These are phyloP conservation scores for Hylomyscus alleni DNA, from an alignment of 2,797 vertebrate genomes.

Conservation along the genomic window DNA sequence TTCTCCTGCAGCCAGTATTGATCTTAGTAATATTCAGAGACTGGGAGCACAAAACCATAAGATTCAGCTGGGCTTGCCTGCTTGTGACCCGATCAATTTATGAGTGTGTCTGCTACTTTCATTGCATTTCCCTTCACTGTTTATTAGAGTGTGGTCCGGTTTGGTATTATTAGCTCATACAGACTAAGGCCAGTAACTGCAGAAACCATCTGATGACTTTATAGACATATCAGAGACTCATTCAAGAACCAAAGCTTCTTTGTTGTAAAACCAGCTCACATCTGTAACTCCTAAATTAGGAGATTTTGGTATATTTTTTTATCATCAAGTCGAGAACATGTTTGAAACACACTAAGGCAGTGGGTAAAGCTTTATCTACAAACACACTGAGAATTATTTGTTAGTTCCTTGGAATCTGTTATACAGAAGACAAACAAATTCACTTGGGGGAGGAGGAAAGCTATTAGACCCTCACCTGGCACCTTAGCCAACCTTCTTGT, in stretches of 20 bases:
- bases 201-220: constrained; percentile 52
- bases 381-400: constrained; percentile 32
- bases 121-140: not conserved
- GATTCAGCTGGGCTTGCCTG: not conserved
- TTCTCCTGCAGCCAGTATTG: not conserved
- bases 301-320: constrained; percentile 23
- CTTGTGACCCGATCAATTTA: constrained; percentile 28
- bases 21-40: constrained; percentile 34
- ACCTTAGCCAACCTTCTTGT: not conserved
- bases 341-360: constrained; percentile 35
- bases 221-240: not conserved
- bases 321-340: constrained; percentile 15
- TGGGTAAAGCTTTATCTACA: not conserved
- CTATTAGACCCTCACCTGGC: not conserved
- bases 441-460: not conserved
- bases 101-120: not conserved
- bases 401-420: not conserved
- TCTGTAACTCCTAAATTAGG: constrained; percentile 17
- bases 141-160: constrained; percentile 36
- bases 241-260: constrained; percentile 1
- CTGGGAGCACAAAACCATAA: not conserved
- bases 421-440: not conserved
- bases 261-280: constrained; percentile 42
- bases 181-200: not conserved
- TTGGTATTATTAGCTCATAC: constrained; percentile 19